Evolutionary conservation across 37 sponge, comb jelly and placozoan species (phyloP), one percentile per base, ranked within the genome.

Genomic region (Hormiphora californensis): DNA sequence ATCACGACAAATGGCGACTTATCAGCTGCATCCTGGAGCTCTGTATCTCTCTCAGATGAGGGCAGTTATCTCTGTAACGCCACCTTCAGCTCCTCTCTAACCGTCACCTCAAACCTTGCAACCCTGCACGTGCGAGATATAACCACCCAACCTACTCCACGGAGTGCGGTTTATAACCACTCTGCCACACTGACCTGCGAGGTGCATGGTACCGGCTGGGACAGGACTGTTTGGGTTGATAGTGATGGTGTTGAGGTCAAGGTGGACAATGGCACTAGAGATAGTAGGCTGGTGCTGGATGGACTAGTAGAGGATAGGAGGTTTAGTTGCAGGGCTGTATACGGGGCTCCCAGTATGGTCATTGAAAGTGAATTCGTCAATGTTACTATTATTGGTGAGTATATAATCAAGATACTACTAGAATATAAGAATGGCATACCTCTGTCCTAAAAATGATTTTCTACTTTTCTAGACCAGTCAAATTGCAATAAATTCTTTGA

Each of bases 71-170:
- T 22, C 28, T 73, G 81, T 40, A 19, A 27, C 4, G 81, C 81
- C 5, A 27, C 40, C 46, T 73, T 73, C 44, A 46, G 44, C 25
- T 43, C 40, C 23, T 4, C 17, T 1, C 46, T 43, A 39, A 73
- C 81, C 5, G 27, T 73, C 2, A 33, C 35, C 1, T 73, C 81
- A 1, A 22, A 43, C 81, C 35, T 28, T 17, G 46, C 81, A n/a
- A 19, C 27, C 12, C 81, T 73, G 4, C 38, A 73, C 23, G 44
- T 73, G 1, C 7, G 81, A 73, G 81, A 25, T 73, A 73, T 73
- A 21, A 73, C 35, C 28, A 73, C 81, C 2, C 27, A 43, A 5
- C 81, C 81, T 3, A 33, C 44, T 2, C 46, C 40, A 19, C 9
- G 35, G 38, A 73, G 40, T 43, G 81, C 44, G 23, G 81, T 73